Conservation (phyloP, 1,140 invertebrate genomes). For the Panagrolaimus sp. region DNA sequence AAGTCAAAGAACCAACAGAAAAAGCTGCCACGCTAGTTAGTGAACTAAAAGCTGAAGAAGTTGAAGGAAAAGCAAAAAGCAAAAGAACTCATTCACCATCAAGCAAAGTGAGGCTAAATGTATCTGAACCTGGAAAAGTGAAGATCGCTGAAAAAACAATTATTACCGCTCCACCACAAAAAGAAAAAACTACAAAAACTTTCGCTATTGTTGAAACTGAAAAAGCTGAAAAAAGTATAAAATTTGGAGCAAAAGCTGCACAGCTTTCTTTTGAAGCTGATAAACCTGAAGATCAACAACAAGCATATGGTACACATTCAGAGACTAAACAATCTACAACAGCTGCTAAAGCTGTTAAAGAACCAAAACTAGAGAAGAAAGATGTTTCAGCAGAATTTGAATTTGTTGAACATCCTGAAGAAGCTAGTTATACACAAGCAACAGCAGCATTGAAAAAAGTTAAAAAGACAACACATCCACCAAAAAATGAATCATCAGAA, state of each 20-base stretch:
- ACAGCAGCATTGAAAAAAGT: not conserved
- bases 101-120: no score
- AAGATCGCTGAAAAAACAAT: no score
- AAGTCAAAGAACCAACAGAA: not conserved
- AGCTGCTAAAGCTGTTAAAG: no score
- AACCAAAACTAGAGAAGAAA: not conserved
- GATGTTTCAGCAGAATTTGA: slow-evolving; percentile 3
- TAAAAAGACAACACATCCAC: not conserved
- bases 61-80: not conserved
- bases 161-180: no score
- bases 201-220: not conserved
- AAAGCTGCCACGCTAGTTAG: not conserved
- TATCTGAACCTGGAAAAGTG: no score
- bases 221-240: not conserved
- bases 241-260: not conserved
- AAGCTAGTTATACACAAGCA: not conserved
- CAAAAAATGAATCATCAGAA: not conserved
- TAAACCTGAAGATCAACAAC: no score
- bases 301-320: no score
- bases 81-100: no score
- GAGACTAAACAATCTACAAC: no score
- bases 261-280: no score
- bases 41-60: not conserved
- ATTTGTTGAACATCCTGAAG: not conserved
- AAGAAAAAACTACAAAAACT: no score